Evolutionary conservation across 2,888 invertebrate species (phyloP), one percentile per base, ranked within the genome.

Genomic region (Sphecodes monilicornis): DNA sequence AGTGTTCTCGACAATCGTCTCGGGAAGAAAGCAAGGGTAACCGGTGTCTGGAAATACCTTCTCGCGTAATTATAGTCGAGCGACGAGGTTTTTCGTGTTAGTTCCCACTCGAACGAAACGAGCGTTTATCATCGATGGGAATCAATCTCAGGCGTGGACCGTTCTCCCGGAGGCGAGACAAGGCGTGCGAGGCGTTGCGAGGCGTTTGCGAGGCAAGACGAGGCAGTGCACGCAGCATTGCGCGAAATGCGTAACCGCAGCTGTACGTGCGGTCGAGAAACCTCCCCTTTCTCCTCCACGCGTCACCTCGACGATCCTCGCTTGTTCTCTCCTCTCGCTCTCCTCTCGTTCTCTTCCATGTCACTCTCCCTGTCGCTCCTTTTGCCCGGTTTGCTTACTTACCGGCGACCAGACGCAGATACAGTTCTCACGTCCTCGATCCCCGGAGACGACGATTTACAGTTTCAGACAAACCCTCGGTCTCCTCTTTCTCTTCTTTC

Each of bases 201-300:
- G 66, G 4, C 43, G 41, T 13, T n/a, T 10, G 54, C n/a, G 3
- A 54, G 54, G 13, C 57, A 13, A 57, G 68, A 1, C 54, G 50
- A 18, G 50, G 26, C 54, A n/a, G 66, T 60, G 80, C 66, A 60
- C 54, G 66, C 72, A 84, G 85, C 91, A 92, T 94, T 92, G 93
- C 93, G 92, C 93, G 93, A 93, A 94, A 94, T 91, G 92, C 93
- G 92, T 92, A 93, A 94, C 94, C 93, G 92, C 94, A 94, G 93
- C 93, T 93, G 93, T 93, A 93, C 93, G 92, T 93, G 92, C 91
- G 92, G 92, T 92, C 87, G 87, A 79, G 75, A 75, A 66, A 78
- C 82, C 60, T 77, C 43, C 78, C 82, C 85, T 70, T 39, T 80
- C 83, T 73, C 50, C n/a, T 18, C 46, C 36, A 43, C 75, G 22